A percentile compares a stretch with the other conserved stretches of the same genome.
These are phyloP conservation scores for Doryteuthis pealeii DNA, from an alignment of 1,140 invertebrate species.

Conservation along the genomic window DNA sequence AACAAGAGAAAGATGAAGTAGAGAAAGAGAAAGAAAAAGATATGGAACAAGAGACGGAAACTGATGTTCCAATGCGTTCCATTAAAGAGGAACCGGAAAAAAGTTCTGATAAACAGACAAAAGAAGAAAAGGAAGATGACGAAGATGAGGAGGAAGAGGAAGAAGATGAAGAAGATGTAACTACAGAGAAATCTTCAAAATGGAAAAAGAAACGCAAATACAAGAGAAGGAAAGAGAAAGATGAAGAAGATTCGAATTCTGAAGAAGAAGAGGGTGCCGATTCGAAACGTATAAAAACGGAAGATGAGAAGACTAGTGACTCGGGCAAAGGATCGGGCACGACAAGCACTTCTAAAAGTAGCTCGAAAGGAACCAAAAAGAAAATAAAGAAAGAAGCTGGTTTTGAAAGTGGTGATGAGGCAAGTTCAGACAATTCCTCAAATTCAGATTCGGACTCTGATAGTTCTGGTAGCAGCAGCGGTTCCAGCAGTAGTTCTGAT, in stretches of 20 bases:
- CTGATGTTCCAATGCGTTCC: constrained; percentile 31
- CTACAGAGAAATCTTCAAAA: constrained; percentile 5
- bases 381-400: not conserved
- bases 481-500: constrained; percentile 16
- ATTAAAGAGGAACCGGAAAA: constrained; percentile 49
- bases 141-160: not conserved
- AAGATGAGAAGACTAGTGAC: not conserved
- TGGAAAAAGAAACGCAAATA: not conserved
- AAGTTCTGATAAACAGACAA: not conserved
- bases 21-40: not conserved
- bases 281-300: not conserved
- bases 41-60: not conserved
- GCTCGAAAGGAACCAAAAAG: not conserved
- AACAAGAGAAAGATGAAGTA: not conserved
- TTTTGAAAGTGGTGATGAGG: not conserved
- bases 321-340: not conserved
- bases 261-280: not conserved
- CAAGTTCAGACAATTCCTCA: not conserved
- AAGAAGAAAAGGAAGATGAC: not conserved
- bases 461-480: not conserved
- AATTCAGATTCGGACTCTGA: not conserved
- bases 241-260: constrained; percentile 5
- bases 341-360: not conserved
- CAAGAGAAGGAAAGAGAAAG: not conserved
- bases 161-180: constrained; percentile 4